Evolutionary conservation across 1,140 invertebrate genomes (phyloP).

Genomic region (Cyclina sinensis): DNA sequence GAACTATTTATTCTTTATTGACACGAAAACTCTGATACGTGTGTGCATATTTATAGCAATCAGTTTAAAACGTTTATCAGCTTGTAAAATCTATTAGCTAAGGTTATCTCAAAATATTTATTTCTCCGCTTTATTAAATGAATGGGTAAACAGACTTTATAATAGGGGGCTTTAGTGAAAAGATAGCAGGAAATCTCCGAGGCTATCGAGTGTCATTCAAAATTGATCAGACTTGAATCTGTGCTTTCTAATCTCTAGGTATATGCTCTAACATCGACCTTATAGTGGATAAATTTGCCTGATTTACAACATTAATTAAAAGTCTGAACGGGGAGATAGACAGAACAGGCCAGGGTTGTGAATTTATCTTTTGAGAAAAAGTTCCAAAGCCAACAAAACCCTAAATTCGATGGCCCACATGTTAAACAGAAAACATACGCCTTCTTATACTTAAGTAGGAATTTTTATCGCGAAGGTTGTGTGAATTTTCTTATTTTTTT

Average conservation of each 20-base stretch:
- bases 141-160: conserved; percentile 20
- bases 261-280: neutral
- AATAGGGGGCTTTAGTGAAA: conserved; percentile 12
- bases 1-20: conserved; percentile 20
- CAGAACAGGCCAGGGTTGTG: neutral
- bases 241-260: neutral
- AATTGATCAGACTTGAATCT: conserved; percentile 23
- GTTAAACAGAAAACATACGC: neutral
- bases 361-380: neutral
- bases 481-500: too few relatives aligned
- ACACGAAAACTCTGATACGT: neutral
- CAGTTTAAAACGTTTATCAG: conserved; percentile 13
- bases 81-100: conserved; percentile 38
- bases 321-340: neutral
- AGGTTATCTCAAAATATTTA: conserved; percentile 56
- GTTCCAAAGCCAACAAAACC: too few relatives aligned
- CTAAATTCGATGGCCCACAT: neutral
- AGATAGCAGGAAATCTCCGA: conserved; percentile 6
- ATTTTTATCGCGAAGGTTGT: too few relatives aligned
- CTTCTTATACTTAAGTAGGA: too few relatives aligned
- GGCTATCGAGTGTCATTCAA: conserved; percentile 31
- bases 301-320: conserved; percentile 31
- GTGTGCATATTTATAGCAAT: neutral
- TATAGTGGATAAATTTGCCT: neutral
- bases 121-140: conserved; percentile 30